Conservation (phyloP, 1,140 invertebrate species). For the Drosophila novamexicana region DNA sequence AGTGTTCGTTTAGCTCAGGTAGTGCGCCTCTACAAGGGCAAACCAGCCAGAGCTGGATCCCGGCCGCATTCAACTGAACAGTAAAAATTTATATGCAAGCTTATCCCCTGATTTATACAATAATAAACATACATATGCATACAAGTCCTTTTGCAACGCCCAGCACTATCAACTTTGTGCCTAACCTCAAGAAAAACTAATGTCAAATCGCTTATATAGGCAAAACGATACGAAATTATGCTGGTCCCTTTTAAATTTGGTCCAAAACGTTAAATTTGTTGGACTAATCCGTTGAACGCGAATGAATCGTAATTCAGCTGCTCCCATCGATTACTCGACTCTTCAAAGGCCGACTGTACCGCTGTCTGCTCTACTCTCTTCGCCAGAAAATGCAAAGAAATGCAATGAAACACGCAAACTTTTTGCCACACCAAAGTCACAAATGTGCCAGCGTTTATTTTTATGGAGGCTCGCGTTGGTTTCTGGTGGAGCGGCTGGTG, state of each 20-base stretch:
- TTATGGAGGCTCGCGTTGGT: constrained; percentile 23
- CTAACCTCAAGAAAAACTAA: neutral
- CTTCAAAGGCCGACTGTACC: neutral
- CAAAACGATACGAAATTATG: neutral
- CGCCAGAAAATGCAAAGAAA: constrained; percentile 16
- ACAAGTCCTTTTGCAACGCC: constrained; percentile 52
- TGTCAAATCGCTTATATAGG: neutral
- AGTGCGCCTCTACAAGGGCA: constrained; percentile 56
- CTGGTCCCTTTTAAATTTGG: neutral
- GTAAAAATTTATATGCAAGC: constrained; percentile 57
- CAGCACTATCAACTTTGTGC: neutral
- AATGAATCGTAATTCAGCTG: constrained; percentile 52
- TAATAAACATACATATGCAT: constrained; percentile 74
- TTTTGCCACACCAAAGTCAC: constrained; percentile 42
- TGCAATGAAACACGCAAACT: constrained; percentile 54
- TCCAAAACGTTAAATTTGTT: constrained; percentile 1
- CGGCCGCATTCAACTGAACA: constrained; percentile 8
- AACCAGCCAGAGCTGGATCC: constrained; percentile 16
- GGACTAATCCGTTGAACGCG: neutral
- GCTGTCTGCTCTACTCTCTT: neutral
- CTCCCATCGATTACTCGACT: constrained; percentile 20
- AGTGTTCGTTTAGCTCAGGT: constrained; percentile 43
- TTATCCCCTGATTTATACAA: constrained; percentile 80
- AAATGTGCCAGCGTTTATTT: constrained; percentile 49
- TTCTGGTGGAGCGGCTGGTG: neutral